Base-by-base conservation (phyloP, 2,888 invertebrate genomes). In the Pristionchus mayeri region DNA sequence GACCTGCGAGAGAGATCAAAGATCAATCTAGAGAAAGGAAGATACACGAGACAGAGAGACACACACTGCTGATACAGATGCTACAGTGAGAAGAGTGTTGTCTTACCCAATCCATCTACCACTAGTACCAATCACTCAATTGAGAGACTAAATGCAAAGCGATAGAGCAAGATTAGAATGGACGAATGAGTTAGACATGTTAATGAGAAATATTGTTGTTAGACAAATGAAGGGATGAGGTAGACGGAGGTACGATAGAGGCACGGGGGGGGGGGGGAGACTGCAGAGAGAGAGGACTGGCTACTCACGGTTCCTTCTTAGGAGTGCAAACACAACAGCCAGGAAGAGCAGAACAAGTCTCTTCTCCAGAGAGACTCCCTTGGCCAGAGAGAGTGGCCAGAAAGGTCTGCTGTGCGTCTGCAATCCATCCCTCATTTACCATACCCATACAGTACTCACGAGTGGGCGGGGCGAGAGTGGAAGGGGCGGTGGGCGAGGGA, bases 1-100 rank as follows among this genome's bases (percentile, higher is more conserved):
- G 27, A 44, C 50, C 76, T 76, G 27, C 24, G 76, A 67, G 67
- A 67, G 18, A 67, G 67, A 67, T 67, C 67, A 67, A 67, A 67
- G 67, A 67, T 67, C 67, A 67, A 67, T 67, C 67, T 67, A 27
- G n/a, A 37, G 67, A 67, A 21, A 24, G 4, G 52, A 57, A n/a
- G n/a, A n/a, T n/a, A 37, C 27, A 37, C 34, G 67, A 67, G 37
- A 37, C 27, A 60, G 57, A 27, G 57, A 60, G 27, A 54, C 24
- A 27, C 79, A 52, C 79, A 79, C 34, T 50, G n/a, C 30, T n/a
- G n/a, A n/a, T n/a, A 79, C 40, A 34, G 24, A 30, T 30, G 52
- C 16, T 67, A 67, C 34, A 75, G 44, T 75, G 44, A n/a, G 44
- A 75, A 44, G 24, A 75, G n/a, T 37, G 48, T 67, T 9, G 21